These are phyloP conservation scores for Actinemys pallida DNA, from an alignment of 2,113 vertebrate genomes.

Conservation along the genomic window DNA sequence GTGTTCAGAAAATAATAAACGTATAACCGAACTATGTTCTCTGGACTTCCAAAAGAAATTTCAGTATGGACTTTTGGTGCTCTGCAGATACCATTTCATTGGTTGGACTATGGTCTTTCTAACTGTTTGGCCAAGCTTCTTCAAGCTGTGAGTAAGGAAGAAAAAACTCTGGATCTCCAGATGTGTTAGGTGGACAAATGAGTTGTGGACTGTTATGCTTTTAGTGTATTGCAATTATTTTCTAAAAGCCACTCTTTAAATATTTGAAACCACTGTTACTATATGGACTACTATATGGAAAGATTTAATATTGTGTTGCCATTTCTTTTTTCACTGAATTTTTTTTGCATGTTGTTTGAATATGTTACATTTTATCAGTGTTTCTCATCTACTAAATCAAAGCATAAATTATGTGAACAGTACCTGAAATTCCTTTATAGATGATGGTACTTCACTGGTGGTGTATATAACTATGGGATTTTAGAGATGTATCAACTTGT, in stretches of 20 bases:
- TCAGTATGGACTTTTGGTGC: neutral
- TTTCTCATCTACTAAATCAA: neutral
- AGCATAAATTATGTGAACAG: neutral
- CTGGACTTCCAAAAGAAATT: neutral
- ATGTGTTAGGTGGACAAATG: fast-evolving
- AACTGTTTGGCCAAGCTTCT: neutral
- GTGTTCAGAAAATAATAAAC: neutral
- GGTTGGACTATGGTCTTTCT: neutral
- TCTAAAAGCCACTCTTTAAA: neutral
- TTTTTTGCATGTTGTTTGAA: neutral
- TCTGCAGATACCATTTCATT: neutral
- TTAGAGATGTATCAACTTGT: neutral
- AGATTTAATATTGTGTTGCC: neutral
- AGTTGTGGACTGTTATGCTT: neutral
- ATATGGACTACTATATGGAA: too few species aligned
- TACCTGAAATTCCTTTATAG: fast-evolving
- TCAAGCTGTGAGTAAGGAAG: neutral
- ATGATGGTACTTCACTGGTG: neutral
- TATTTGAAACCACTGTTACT: neutral
- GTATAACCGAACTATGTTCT: neutral
- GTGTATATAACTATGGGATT: fast-evolving
- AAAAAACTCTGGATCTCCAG: neutral
- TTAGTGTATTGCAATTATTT: neutral
- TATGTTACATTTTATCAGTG: neutral
- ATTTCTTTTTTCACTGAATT: neutral